Base-by-base conservation (phyloP, 2,797 vertebrate genomes). In the Cryptoblepharus egeriae region DNA sequence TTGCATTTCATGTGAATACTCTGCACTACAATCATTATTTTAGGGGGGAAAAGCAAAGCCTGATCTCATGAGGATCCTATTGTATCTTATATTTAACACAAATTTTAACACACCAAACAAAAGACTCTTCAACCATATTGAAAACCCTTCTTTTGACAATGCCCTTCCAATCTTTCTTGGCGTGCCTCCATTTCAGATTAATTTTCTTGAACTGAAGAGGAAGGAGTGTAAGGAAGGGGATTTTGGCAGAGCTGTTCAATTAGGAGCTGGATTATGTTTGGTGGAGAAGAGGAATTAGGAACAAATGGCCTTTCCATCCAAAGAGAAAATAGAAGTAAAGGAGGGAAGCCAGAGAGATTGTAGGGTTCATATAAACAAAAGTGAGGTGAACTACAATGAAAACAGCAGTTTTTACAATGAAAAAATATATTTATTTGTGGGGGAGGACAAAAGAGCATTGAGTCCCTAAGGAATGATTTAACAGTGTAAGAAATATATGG, bases 231-330 rank as follows among this genome's bases (percentile, higher is more conserved):
- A 57, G 45, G 37, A 57, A 75, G 28, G 61, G 37, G 80, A 75
- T 75, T 75, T 81, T 26, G 28, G 12, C 49, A 68, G 63, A 68
- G 35, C 35, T 75, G 35, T 60, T 75, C 72, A 75, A 45, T 81
- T 81, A 67, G 71, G 63, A 16, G 61, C 35, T 81, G 79, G 32
- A 67, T 81, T 74, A 68, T 64, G 16, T 49, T 68, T 68, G 28
- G 28, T 4, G 12, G 72, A 52, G 37, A 75, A 67, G 10, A 18
- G 26, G 37, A 52, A 68, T 75, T 75, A 60, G 28, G 61, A 57
- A 8, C 61, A 81, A 81, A 75, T 67, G 49, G 35, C 35, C 63
- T 81, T 81, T 45, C 28, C 18, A 42, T 18, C 5, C 35, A 5
- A 11, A 58, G 28, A 45, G 35, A 68, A 81, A 81, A 81, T 4